A percentile compares a stretch with the other conserved stretches of the same genome.
Conservation (phyloP, 2,888 invertebrate genomes). For the Pardosa pseudoannulata region DNA sequence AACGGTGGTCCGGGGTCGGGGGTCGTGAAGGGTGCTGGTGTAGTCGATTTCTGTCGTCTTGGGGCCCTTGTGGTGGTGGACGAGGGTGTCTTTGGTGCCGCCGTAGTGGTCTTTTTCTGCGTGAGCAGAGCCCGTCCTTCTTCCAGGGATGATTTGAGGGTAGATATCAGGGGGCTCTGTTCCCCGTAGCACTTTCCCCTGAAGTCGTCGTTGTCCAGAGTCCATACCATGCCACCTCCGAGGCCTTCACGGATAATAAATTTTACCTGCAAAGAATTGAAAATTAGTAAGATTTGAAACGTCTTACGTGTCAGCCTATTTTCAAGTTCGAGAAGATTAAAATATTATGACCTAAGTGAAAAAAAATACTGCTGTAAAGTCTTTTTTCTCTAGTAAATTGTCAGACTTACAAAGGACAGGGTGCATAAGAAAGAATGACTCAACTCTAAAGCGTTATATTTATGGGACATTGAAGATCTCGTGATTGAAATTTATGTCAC, state of each 20-base stretch:
- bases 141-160: conserved; percentile 77
- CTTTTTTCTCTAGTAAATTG: no score
- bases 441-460: no score
- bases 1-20: conserved; percentile 88
- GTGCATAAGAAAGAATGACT: no score
- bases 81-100: conserved; percentile 26
- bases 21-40: conserved; percentile 91
- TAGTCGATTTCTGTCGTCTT: conserved; percentile 76
- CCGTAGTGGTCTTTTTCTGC: conserved; percentile 17
- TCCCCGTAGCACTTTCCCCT: conserved; percentile 90
- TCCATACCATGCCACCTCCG: conserved; percentile 95
- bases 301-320: no score
- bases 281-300: no score
- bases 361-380: no score
- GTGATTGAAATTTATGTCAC: no score
- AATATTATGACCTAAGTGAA: no score
- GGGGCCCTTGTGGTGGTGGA: not conserved
- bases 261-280: conserved; percentile 80
- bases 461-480: no score
- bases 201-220: conserved; percentile 96
- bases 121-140: conserved; percentile 31
- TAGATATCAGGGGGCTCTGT: conserved; percentile 93
- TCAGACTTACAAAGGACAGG: no score
- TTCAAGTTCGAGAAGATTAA: no score
- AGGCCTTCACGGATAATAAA: conserved; percentile 90